Evolutionary conservation across 2,113 vertebrate genomes (phyloP).

Genomic region (Pseudorectes ferrugineus): DNA sequence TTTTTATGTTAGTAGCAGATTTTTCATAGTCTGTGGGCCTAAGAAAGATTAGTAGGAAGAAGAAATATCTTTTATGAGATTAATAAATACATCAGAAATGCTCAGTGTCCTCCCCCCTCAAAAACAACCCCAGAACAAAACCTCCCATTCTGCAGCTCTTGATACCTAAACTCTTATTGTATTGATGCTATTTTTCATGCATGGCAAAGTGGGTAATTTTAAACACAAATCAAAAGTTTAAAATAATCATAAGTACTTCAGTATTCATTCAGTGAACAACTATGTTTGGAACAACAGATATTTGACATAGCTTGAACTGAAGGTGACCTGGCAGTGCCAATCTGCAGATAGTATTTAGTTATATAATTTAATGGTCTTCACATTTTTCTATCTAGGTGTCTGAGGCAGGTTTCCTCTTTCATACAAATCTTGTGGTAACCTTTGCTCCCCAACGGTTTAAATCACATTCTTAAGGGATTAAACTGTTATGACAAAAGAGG

Average conservation of each 20-base stretch:
- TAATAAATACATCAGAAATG: neutral
- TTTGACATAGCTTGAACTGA: constrained; percentile 51
- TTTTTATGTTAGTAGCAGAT: neutral
- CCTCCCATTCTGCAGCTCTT: neutral
- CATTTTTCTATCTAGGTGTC: constrained; percentile 70
- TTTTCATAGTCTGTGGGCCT: neutral
- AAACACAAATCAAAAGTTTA: neutral
- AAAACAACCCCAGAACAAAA: neutral
- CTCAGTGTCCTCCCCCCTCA: too few relatives aligned
- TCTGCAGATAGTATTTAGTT: constrained; percentile 41
- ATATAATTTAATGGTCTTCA: constrained; percentile 61
- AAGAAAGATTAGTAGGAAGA: neutral
- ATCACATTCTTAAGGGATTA: constrained; percentile 81
- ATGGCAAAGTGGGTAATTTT: neutral
- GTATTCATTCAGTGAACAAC: neutral
- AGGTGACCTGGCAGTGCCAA: constrained; percentile 51
- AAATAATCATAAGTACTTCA: neutral
- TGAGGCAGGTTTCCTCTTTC: constrained; percentile 62
- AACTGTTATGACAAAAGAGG: constrained; percentile 79
- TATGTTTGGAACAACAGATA: neutral
- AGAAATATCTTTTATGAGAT: neutral
- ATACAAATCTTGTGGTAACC: constrained; percentile 71
- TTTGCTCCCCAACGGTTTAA: constrained; percentile 70
- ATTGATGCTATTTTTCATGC: neutral
- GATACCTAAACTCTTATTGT: neutral